Evolutionary conservation across 2,797 vertebrate species (phyloP).

Genomic region (Chlorospingus semifuscus): DNA sequence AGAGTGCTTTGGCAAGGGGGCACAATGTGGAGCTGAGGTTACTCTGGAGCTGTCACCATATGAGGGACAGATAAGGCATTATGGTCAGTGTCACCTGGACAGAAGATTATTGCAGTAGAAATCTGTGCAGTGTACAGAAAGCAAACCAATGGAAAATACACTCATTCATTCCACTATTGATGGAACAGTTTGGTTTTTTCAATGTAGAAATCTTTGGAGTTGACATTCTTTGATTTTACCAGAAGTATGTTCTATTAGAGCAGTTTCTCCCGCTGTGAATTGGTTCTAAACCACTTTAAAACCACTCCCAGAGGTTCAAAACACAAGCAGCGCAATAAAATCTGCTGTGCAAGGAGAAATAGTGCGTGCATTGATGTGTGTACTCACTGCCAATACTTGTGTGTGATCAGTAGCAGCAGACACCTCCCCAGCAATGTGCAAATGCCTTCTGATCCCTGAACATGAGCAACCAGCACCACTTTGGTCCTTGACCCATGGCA

Average conservation of each 20-base stretch:
- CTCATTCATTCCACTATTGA: not conserved
- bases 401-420: not conserved
- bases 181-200: not conserved
- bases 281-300: not conserved
- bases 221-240: not conserved
- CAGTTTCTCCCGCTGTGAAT: not conserved
- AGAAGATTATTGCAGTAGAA: not conserved
- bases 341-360: not conserved
- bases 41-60: not conserved
- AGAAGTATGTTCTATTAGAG: not conserved
- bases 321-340: not conserved
- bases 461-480: not conserved
- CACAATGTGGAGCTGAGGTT: not conserved
- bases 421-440: not conserved
- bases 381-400: not conserved
- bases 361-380: not conserved
- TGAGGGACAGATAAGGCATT: not conserved
- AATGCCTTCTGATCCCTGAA: not conserved
- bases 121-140: not conserved
- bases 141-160: not conserved
- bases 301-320: not conserved
- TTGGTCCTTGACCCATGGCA: fast-evolving
- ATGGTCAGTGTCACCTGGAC: not conserved
- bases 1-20: not conserved
- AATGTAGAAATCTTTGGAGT: not conserved